phyloP scores from a whole-genome alignment of 2,113 vertebrate species.

The Ornithorhynchus anatinus region DNA sequence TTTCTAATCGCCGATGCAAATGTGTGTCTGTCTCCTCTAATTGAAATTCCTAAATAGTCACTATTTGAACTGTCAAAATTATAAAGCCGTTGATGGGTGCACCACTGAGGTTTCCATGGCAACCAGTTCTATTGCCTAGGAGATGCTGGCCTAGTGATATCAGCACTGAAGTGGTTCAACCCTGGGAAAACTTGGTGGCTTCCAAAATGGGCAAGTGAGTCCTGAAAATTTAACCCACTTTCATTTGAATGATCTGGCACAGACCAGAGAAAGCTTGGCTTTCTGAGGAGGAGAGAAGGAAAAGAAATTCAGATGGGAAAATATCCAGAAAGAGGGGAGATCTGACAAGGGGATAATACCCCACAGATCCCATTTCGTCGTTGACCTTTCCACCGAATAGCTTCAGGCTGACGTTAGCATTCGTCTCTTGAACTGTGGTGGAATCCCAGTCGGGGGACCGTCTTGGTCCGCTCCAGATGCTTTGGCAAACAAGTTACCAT shows the following conservation, averaged over 20 bases:
- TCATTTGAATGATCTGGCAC: constrained; percentile 39
- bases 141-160: constrained; percentile 56
- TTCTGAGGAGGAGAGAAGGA: not conserved
- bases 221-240: constrained; percentile 48
- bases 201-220: constrained; percentile 38
- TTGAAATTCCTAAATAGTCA: constrained; percentile 78
- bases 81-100: constrained; percentile 74
- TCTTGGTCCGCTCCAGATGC: constrained; percentile 23
- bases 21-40: constrained; percentile 61
- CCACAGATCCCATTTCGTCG: not conserved
- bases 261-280: not conserved
- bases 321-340: not conserved
- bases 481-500: not conserved
- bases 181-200: constrained; percentile 53
- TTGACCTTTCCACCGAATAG: constrained; percentile 26
- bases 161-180: constrained; percentile 60
- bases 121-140: constrained; percentile 64
- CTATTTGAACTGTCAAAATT: constrained; percentile 74
- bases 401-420: constrained; percentile 24
- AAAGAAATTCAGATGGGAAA: not conserved
- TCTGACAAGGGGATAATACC: constrained; percentile 18
- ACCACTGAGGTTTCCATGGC: constrained; percentile 67
- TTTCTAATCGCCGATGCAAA: constrained; percentile 61
- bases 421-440: not conserved
- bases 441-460: constrained; percentile 13